A percentile compares a stretch with the other conserved stretches of the same genome.
phyloP scores from a whole-genome alignment of 2,113 vertebrate genomes.

The Halichoerus grypus region DNA sequence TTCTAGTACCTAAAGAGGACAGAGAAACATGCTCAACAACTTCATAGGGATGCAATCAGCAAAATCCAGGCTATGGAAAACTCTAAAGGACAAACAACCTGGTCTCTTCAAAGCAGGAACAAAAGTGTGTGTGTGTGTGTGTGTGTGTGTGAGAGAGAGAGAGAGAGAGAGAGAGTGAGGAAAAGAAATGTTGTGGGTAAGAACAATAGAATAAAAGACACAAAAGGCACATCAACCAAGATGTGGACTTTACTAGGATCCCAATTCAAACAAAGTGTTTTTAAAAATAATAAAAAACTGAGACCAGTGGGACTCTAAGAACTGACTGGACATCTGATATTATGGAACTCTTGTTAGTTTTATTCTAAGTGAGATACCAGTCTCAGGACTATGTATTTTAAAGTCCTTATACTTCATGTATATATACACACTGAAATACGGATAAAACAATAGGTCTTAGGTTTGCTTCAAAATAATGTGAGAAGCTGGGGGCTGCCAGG shows the following conservation, averaged over 20 bases:
- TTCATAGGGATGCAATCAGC: rapidly evolving
- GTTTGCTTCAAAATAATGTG: background rate
- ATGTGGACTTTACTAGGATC: background rate
- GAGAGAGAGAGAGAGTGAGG: too few relatives aligned
- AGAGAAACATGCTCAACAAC: background rate
- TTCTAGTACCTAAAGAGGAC: rapidly evolving
- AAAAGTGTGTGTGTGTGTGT: background rate
- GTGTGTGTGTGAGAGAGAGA: background rate
- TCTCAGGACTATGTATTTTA: background rate
- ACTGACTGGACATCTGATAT: background rate
- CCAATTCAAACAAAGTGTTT: background rate
- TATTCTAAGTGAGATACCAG: background rate
- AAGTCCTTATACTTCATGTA: background rate
- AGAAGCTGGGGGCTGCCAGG: background rate
- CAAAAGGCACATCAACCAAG: background rate
- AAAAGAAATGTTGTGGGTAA: background rate
- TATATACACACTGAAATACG: background rate
- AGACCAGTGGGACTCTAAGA: background rate
- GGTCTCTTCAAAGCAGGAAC: background rate
- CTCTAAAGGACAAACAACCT: background rate
- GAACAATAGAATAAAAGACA: background rate
- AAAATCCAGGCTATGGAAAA: background rate
- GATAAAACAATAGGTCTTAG: background rate
- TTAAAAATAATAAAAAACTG: background rate
- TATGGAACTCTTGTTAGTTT: background rate